phyloP scores from a whole-genome alignment of 1,140 invertebrate genomes.

The Paramacrobiotus metropolitanus region DNA sequence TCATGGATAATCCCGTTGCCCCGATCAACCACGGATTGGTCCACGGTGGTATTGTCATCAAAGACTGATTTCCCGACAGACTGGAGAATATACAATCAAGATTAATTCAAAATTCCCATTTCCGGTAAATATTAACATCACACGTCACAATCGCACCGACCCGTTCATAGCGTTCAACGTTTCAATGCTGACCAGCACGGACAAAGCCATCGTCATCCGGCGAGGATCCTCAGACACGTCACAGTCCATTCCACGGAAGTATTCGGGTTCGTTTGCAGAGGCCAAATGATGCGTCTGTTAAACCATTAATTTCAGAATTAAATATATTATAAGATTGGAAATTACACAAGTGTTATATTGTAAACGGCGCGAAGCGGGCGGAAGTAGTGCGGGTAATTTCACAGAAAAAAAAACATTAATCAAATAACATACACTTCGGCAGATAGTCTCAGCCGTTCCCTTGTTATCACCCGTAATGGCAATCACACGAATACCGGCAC shows the following conservation, averaged over 20 bases:
- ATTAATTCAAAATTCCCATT: constrained; percentile 5
- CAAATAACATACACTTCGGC: too few relatives aligned
- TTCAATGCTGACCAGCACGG: constrained; percentile 97
- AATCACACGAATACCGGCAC: constrained; percentile 30
- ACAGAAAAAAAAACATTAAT: too few relatives aligned
- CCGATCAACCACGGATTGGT: constrained; percentile 85
- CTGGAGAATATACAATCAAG: constrained; percentile 28
- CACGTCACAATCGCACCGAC: too few relatives aligned
- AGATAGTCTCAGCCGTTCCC: constrained; percentile 11
- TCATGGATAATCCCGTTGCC: constrained; percentile 94
- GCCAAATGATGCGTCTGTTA: constrained; percentile 28
- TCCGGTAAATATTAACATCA: constrained; percentile 6
- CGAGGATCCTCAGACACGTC: constrained; percentile 90
- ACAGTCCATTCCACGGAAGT: constrained; percentile 69
- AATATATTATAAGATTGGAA: too few relatives aligned
- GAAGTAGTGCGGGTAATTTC: too few relatives aligned
- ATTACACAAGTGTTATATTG: too few relatives aligned
- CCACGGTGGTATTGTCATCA: constrained; percentile 96
- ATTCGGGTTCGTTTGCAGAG: constrained; percentile 26
- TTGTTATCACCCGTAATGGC: constrained; percentile 35
- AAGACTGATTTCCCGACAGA: constrained; percentile 96
- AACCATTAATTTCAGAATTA: too few relatives aligned
- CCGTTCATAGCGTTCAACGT: constrained; percentile 99
- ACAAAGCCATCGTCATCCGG: constrained; percentile 99
- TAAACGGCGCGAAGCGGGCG: too few relatives aligned